Percentiles rank a stretch among this genome's conserved stretches.
phyloP scores from a whole-genome alignment of 2,113 vertebrate species.

The Stegastes partitus region DNA sequence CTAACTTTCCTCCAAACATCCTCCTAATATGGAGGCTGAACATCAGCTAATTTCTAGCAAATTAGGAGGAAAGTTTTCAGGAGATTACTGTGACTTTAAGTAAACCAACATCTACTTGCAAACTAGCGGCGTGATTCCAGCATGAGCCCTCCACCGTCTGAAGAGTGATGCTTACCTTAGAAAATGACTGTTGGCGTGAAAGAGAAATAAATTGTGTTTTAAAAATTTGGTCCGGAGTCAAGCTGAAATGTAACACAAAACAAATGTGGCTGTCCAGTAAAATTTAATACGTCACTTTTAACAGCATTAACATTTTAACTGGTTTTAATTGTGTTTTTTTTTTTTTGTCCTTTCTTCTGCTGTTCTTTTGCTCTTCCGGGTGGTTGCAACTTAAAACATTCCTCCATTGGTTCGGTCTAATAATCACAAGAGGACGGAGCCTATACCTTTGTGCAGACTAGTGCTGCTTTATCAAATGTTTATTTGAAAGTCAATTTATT shows the following conservation, averaged over 20 bases:
- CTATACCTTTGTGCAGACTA: background rate
- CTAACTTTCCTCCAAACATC: too few relatives aligned
- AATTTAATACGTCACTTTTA: conserved; percentile 1
- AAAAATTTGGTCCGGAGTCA: conserved; percentile 48
- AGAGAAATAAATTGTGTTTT: conserved; percentile 74
- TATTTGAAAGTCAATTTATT: conserved; percentile 38
- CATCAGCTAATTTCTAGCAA: too few relatives aligned
- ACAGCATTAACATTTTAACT: background rate
- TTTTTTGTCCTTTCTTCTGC: too few relatives aligned
- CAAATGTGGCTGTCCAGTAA: conserved; percentile 10
- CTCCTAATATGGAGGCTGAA: too few relatives aligned
- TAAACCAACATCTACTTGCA: background rate
- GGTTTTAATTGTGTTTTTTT: background rate
- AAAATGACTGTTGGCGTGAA: conserved; percentile 78
- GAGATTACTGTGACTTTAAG: background rate
- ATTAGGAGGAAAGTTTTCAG: too few relatives aligned
- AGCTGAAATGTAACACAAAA: conserved; percentile 32
- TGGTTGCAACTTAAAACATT: background rate
- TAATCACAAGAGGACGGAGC: background rate
- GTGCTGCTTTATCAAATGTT: conserved; percentile 13
- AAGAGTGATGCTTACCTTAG: conserved; percentile 73
- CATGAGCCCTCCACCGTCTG: conserved; percentile 35
- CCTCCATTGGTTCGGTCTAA: background rate
- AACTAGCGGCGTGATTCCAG: background rate
- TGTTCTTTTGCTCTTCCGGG: background rate